phyloP scores from a whole-genome alignment of 2,888 invertebrate genomes.

The Boloria euphrosyne region DNA sequence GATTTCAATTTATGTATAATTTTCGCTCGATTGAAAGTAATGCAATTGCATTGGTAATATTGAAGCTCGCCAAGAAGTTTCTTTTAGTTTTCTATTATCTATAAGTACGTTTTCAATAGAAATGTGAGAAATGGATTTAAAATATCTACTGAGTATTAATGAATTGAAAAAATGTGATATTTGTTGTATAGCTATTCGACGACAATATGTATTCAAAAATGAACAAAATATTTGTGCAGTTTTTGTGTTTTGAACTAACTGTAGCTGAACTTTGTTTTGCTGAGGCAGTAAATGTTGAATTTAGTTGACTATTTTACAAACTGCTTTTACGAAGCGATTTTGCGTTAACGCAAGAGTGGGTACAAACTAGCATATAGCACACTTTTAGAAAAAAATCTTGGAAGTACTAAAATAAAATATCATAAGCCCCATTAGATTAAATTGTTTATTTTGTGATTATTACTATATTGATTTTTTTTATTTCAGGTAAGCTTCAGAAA shows the following conservation, averaged over 20 bases:
- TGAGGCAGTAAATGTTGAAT: conserved; percentile 3
- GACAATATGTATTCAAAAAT: neutral
- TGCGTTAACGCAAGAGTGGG: neutral
- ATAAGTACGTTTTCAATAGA: conserved; percentile 21
- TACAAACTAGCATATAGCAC: neutral
- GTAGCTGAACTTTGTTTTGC: neutral
- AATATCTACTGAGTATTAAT: no score
- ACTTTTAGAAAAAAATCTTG: neutral
- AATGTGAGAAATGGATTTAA: neutral
- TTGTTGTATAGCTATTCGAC: neutral
- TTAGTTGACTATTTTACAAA: conserved; percentile 3
- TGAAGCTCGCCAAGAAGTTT: conserved; percentile 37
- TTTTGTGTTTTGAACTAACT: neutral
- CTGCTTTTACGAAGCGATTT: neutral
- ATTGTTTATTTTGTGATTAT: no score
- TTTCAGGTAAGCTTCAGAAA: no score
- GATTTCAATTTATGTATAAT: conserved; percentile 42
- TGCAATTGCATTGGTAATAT: conserved; percentile 42
- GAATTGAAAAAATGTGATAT: no score
- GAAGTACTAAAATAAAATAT: no score
- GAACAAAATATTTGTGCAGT: neutral
- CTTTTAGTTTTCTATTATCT: conserved; percentile 45
- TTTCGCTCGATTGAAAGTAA: conserved; percentile 38
- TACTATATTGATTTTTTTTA: no score
- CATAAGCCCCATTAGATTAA: no score